Conservation (phyloP, 1,140 invertebrate genomes). For the Wiebesia pumilae region DNA sequence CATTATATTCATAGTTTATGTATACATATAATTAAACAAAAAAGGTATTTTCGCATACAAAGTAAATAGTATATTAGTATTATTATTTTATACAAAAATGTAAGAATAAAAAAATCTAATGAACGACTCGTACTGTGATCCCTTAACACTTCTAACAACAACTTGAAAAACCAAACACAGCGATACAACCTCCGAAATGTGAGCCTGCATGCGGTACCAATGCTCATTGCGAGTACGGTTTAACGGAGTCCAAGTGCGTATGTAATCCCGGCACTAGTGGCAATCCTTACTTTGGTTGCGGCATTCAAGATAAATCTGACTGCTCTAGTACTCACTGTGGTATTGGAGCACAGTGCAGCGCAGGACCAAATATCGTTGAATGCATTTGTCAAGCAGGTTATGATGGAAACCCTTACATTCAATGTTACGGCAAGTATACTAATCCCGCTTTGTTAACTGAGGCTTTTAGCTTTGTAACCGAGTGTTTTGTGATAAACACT, state of each 20-base stretch:
- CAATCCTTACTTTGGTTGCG: constrained; percentile 91
- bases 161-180: constrained; percentile 72
- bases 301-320: constrained; percentile 81
- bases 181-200: constrained; percentile 85
- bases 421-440: constrained; percentile 80
- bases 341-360: constrained; percentile 84
- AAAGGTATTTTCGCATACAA: no score
- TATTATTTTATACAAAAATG: not conserved
- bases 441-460: constrained; percentile 42
- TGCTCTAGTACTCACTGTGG: constrained; percentile 86
- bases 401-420: constrained; percentile 89
- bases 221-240: constrained; percentile 90
- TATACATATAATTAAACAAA: no score
- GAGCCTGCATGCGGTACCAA: constrained; percentile 86
- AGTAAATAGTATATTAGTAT: not conserved
- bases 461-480: constrained; percentile 43
- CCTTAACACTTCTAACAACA: not conserved
- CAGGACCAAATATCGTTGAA: constrained; percentile 83
- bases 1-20: no score
- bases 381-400: constrained; percentile 89
- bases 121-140: not conserved
- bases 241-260: constrained; percentile 83
- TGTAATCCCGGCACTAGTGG: constrained; percentile 89
- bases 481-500: constrained; percentile 10
- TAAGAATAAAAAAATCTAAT: not conserved